A percentile compares a stretch with the other conserved stretches of the same genome.
These are phyloP conservation scores for Lytechinus variegatus DNA, from an alignment of 35 echinoderm and acorn worm species.

Conservation along the genomic window DNA sequence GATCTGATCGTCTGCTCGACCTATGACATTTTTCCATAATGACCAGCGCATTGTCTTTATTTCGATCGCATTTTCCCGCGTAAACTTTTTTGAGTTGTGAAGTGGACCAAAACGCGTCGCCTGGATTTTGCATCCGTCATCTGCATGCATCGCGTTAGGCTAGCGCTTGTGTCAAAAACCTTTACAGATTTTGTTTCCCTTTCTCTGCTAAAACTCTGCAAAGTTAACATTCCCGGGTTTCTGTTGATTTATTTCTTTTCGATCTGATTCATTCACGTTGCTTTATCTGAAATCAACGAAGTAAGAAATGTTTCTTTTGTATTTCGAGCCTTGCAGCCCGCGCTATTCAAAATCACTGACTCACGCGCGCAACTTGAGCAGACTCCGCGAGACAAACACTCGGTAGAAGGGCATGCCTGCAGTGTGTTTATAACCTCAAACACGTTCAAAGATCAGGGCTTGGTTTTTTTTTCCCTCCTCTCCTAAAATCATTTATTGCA, in stretches of 20 bases:
- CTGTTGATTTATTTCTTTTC: slow-evolving; percentile 11
- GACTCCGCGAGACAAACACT: neutral
- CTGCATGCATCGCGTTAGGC: neutral
- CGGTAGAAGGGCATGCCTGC: neutral
- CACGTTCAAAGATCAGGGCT: neutral
- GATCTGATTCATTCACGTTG: slow-evolving; percentile 2
- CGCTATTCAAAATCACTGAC: slow-evolving; percentile 11
- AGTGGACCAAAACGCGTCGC: neutral
- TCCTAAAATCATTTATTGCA: neutral
- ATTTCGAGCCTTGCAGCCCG: neutral
- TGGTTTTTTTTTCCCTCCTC: neutral
- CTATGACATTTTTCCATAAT: neutral
- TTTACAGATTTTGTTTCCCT: neutral
- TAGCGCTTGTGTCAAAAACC: neutral
- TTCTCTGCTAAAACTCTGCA: neutral
- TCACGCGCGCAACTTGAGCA: neutral
- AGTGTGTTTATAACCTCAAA: slow-evolving; percentile 5
- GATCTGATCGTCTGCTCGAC: neutral
- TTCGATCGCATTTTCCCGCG: neutral
- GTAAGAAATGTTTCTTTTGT: slow-evolving; percentile 14
- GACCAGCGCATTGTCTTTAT: neutral
- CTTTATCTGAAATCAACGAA: neutral
- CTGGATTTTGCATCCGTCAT: neutral
- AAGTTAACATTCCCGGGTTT: neutral
- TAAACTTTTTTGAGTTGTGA: neutral